phyloP scores from a whole-genome alignment of 2,888 invertebrate species.

The Idaea straminata region DNA sequence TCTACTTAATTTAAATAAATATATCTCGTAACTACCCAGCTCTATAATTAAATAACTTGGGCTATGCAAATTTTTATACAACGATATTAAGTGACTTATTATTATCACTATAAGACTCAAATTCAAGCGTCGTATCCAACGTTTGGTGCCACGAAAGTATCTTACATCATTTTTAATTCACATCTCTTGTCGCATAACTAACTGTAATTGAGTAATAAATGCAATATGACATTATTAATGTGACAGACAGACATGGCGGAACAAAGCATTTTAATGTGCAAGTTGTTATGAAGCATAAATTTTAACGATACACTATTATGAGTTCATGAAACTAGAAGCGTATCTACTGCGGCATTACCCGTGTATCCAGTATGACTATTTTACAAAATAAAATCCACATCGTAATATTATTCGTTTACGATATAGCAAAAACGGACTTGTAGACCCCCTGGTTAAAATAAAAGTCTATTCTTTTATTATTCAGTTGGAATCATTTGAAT shows the following conservation, averaged over 20 bases:
- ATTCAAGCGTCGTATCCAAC: neutral
- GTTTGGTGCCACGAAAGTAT: neutral
- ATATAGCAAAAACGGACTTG: too few relatives aligned
- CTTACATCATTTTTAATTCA: constrained; percentile 19
- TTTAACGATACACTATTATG: neutral
- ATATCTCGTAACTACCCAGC: neutral
- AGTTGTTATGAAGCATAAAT: neutral
- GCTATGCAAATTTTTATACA: neutral
- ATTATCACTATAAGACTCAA: neutral
- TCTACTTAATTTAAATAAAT: neutral
- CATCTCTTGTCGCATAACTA: constrained; percentile 19
- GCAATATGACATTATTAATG: constrained; percentile 22
- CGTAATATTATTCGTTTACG: too few relatives aligned
- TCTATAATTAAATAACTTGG: constrained; percentile 1
- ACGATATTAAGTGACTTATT: neutral
- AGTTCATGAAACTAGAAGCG: neutral
- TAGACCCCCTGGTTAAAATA: too few relatives aligned
- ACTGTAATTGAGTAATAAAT: constrained; percentile 24
- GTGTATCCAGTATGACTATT: neutral
- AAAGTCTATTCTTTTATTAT: too few relatives aligned
- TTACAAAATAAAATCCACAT: too few relatives aligned
- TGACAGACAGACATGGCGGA: constrained; percentile 13
- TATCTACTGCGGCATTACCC: neutral
- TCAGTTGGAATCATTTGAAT: too few relatives aligned
- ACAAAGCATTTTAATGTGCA: neutral